phyloP scores from a whole-genome alignment of 2,797 vertebrate species.

The Labeo calbasu region DNA sequence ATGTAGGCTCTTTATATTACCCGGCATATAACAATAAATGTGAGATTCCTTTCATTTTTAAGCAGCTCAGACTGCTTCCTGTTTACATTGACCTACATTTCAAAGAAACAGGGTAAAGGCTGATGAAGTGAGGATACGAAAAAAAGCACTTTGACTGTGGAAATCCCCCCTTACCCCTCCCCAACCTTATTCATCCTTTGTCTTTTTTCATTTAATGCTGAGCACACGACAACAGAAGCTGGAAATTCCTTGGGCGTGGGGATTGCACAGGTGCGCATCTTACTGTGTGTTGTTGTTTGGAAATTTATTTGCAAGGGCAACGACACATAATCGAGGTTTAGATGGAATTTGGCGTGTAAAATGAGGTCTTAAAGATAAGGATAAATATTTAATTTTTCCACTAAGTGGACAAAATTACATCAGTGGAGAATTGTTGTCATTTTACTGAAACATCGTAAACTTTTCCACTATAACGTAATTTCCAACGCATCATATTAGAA shows the following conservation, averaged over 20 bases:
- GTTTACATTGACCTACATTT: conserved; percentile 37
- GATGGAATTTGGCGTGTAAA: not conserved
- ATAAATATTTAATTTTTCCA: not conserved
- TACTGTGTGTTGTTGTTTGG: not conserved
- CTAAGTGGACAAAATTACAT: conserved; percentile 1
- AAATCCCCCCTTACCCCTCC: conserved; percentile 51
- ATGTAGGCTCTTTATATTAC: not conserved
- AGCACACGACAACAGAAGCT: conserved; percentile 36
- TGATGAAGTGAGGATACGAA: conserved; percentile 33
- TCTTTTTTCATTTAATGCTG: not conserved
- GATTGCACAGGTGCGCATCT: conserved; percentile 25
- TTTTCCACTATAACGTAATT: not conserved
- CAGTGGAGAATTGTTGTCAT: not conserved
- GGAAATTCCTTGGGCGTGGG: conserved; percentile 54
- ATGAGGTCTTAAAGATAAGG: not conserved
- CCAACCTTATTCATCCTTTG: not conserved
- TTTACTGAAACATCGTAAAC: not conserved
- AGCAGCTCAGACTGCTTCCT: not conserved
- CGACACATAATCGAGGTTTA: not conserved
- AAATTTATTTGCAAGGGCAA: conserved; percentile 2
- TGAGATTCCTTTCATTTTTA: not conserved
- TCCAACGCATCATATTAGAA: not conserved
- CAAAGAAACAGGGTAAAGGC: conserved; percentile 42
- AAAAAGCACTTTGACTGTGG: conserved; percentile 40
- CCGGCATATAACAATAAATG: not conserved